phyloP scores from a whole-genome alignment of 2,888 invertebrate species.

The Lepetodrilus schrolli region DNA sequence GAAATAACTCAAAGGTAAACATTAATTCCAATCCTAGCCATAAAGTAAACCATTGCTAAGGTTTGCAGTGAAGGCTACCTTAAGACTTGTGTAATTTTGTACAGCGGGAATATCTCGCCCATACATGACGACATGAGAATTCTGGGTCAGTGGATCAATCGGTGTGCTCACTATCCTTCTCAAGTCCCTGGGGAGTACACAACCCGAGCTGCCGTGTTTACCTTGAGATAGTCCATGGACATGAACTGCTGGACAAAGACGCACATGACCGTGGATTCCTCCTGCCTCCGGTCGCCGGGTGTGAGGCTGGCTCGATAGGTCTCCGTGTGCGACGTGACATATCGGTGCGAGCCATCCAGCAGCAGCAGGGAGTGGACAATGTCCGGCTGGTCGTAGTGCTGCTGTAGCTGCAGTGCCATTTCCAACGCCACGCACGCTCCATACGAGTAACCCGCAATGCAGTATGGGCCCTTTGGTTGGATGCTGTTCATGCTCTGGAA shows the following conservation, averaged over 20 bases:
- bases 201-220: no score
- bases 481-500: constrained; percentile 83
- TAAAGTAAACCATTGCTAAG: no score
- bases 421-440: constrained; percentile 96
- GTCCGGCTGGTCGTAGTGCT: constrained; percentile 39
- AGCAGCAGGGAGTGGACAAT: constrained; percentile 80
- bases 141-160: no score
- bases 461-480: constrained; percentile 89
- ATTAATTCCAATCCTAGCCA: no score
- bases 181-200: no score
- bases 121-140: no score
- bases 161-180: no score
- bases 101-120: no score
- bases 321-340: constrained; percentile 76
- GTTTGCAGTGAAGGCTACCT: no score
- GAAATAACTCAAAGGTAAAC: no score
- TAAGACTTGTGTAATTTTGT: no score
- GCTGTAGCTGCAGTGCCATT: constrained; percentile 86
- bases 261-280: constrained; percentile 65
- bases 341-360: constrained; percentile 85
- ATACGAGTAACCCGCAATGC: constrained; percentile 94
- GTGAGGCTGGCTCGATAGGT: constrained; percentile 58
- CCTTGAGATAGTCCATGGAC: constrained; percentile 53
- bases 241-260: constrained; percentile 68
- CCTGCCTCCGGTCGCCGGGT: constrained; percentile 50